Conservation (phyloP, 1,140 invertebrate genomes). For the Pollicipes pollicipes region DNA sequence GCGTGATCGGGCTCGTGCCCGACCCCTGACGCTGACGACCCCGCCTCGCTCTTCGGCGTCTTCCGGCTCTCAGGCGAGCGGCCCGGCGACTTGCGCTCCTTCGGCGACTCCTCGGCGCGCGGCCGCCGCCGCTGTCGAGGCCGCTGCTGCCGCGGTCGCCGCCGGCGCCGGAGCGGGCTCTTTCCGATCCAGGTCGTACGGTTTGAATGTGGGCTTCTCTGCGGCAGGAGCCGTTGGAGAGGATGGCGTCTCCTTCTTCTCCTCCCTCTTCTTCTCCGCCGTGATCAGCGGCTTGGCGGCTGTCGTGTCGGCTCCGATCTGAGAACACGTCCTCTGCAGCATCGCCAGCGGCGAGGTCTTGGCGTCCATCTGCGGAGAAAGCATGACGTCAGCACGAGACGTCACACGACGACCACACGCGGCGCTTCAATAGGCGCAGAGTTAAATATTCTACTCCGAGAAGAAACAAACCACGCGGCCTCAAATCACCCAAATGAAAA, state of each 20-base stretch:
- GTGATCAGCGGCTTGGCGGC: conserved; percentile 11
- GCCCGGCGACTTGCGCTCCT: background rate
- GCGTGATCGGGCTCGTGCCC: conserved; percentile 32
- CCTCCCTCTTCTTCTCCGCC: background rate
- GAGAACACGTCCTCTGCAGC: conserved; percentile 91
- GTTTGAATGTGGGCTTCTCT: background rate
- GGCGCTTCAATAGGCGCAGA: too few species aligned
- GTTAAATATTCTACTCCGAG: too few species aligned
- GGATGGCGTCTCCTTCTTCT: background rate
- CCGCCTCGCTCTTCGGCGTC: background rate
- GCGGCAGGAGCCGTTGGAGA: background rate
- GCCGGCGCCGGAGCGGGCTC: background rate
- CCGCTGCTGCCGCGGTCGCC: too few species aligned
- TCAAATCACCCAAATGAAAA: too few species aligned
- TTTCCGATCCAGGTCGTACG: background rate
- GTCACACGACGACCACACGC: too few species aligned
- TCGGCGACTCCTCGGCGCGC: background rate
- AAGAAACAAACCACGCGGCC: too few species aligned
- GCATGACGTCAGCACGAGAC: background rate
- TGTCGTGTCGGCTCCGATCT: conserved; percentile 77
- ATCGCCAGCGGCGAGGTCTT: conserved; percentile 94
- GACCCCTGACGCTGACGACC: background rate
- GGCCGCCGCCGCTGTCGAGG: background rate
- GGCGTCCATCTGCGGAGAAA: conserved; percentile 62
- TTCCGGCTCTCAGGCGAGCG: background rate